Evolutionary conservation across 37 sponge, comb jelly and placozoan species (phyloP).

Genomic region (Haliclona indistincta): DNA sequence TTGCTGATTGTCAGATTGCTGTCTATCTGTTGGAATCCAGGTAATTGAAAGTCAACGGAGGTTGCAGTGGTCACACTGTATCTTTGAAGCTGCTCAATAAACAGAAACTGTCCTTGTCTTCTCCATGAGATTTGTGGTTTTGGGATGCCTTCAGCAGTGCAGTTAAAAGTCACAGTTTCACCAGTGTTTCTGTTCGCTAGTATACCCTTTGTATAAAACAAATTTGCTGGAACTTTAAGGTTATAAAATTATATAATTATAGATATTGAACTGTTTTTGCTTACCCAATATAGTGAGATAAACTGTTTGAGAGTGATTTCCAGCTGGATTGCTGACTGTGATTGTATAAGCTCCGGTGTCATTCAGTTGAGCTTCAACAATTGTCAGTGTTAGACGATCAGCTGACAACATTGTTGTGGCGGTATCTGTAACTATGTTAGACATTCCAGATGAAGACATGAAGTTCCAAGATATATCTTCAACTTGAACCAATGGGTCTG

Average conservation of each 20-base stretch:
- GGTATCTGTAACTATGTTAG: too few species aligned
- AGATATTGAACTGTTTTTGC: background rate
- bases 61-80: background rate
- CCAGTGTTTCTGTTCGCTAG: background rate
- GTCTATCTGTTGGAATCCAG: background rate
- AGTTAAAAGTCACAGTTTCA: conserved; percentile 8
- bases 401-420: conserved; percentile 11
- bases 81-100: background rate
- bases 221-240: background rate
- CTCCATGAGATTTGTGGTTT: conserved; percentile 33
- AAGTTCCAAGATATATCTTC: too few species aligned
- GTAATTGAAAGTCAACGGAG: background rate
- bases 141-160: conserved; percentile 37
- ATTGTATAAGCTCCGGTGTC: conserved; percentile 20
- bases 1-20: conserved; percentile 27
- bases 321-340: conserved; percentile 15
- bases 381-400: conserved; percentile 8
- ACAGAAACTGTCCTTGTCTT: background rate
- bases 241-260: background rate
- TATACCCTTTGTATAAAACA: background rate
- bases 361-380: background rate
- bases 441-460: too few species aligned
- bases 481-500: too few species aligned
- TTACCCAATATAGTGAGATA: conserved; percentile 12
- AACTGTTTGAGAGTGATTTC: background rate